Percentiles rank a stretch among this genome's conserved stretches.
These are phyloP conservation scores for Melanerpes formicivorus DNA, from an alignment of 2,113 vertebrate genomes.

Conservation along the genomic window DNA sequence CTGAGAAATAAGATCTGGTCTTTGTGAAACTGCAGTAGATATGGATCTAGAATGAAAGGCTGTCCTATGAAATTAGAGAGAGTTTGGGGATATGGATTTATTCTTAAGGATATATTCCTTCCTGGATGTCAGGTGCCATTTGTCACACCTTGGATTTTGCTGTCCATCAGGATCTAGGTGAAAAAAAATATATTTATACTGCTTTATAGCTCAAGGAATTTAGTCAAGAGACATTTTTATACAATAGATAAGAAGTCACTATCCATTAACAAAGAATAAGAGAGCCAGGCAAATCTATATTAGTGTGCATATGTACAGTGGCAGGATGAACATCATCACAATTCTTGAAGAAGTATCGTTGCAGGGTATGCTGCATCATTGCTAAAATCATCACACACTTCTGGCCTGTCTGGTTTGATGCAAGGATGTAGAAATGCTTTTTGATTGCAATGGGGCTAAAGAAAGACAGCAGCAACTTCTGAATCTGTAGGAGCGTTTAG, in stretches of 20 bases:
- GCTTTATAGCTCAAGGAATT: slow-evolving; percentile 69
- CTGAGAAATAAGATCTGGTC: slow-evolving; percentile 53
- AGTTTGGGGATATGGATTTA: slow-evolving; percentile 75
- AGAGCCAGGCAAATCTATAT: neutral
- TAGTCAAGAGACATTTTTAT: slow-evolving; percentile 57
- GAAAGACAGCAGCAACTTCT: neutral
- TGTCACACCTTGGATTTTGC: slow-evolving; percentile 78
- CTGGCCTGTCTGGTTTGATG: neutral
- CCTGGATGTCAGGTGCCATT: slow-evolving; percentile 81
- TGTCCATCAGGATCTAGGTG: slow-evolving; percentile 78
- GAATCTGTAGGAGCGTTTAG: neutral
- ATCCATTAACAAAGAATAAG: slow-evolving; percentile 31
- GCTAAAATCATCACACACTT: neutral
- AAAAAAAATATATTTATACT: slow-evolving; percentile 41
- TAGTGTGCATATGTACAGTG: neutral
- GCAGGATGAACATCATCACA: slow-evolving; percentile 11
- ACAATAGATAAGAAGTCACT: slow-evolving; percentile 27
- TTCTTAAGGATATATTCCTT: slow-evolving; percentile 77
- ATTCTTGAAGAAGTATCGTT: neutral
- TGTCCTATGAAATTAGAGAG: slow-evolving; percentile 79
- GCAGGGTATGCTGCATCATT: neutral
- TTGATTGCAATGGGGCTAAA: neutral
- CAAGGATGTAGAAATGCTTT: neutral
- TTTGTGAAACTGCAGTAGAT: slow-evolving; percentile 70
- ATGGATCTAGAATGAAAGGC: slow-evolving; percentile 72